These are phyloP conservation scores for Gandaritis pyraliata DNA, from an alignment of 2,888 invertebrate species.

Conservation along the genomic window DNA sequence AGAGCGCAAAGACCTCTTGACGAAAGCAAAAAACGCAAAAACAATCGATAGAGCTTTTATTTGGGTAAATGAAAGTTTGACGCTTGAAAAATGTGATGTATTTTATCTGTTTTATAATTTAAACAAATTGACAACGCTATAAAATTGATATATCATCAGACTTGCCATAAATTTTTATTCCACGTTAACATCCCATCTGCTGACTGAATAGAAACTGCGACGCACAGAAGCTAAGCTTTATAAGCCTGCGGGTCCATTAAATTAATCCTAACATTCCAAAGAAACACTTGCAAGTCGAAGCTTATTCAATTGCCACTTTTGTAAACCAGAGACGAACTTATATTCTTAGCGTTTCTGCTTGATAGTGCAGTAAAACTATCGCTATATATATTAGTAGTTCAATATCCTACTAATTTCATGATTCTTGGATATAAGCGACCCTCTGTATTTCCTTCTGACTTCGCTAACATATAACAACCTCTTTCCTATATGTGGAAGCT, in stretches of 20 bases:
- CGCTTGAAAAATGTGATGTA: not conserved
- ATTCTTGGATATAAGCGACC: no score
- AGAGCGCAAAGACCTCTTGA: not conserved
- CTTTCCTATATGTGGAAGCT: not conserved
- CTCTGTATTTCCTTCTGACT: not conserved
- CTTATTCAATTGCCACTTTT: slow-evolving; percentile 28
- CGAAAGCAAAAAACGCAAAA: not conserved
- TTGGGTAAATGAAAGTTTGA: not conserved
- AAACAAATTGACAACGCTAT: no score
- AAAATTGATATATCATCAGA: not conserved
- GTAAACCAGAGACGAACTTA: slow-evolving; percentile 24
- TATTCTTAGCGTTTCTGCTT: not conserved
- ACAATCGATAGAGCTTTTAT: not conserved
- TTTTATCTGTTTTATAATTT: no score
- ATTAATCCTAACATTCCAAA: slow-evolving; percentile 30
- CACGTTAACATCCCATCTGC: slow-evolving; percentile 27
- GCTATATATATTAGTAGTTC: no score
- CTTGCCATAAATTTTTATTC: slow-evolving; percentile 14
- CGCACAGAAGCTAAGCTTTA: slow-evolving; percentile 27
- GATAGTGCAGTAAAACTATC: not conserved
- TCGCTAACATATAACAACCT: not conserved
- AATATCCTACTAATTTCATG: no score
- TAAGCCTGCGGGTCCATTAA: slow-evolving; percentile 32
- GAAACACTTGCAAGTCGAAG: slow-evolving; percentile 26
- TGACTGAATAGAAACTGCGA: slow-evolving; percentile 16